Evolutionary conservation across 2,888 invertebrate species (phyloP).

Genomic region (Leptinotarsa haldemani): DNA sequence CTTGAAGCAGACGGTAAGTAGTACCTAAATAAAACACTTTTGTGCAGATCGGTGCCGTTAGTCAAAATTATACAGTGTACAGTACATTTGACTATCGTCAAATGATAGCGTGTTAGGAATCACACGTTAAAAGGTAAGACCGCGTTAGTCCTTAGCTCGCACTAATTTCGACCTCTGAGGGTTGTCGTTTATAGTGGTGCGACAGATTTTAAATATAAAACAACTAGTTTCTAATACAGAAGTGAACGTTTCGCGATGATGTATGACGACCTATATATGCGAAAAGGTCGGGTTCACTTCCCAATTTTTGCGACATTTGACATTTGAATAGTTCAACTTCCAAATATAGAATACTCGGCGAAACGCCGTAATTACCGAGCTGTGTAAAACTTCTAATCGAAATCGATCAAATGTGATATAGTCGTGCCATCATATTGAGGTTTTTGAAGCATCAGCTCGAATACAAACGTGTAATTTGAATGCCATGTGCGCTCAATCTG

Average conservation of each 20-base stretch:
- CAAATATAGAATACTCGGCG: constrained; percentile 8
- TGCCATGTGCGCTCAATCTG: neutral
- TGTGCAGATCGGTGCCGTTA: no score
- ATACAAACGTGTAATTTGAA: neutral
- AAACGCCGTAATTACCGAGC: neutral
- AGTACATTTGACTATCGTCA: no score
- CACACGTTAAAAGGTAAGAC: no score
- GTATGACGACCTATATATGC: neutral
- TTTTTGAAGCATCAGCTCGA: constrained; percentile 3
- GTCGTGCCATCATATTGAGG: neutral
- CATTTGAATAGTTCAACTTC: constrained; percentile 14
- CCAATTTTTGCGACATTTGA: constrained; percentile 8
- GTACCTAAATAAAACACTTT: no score
- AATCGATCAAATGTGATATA: neutral
- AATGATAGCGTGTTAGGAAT: no score
- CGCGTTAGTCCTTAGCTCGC: no score
- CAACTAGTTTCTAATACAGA: no score
- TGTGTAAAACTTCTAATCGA: neutral
- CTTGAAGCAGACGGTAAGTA: no score
- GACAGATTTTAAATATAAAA: no score
- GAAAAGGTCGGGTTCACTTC: neutral
- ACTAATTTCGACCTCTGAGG: no score
- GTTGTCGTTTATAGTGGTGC: no score
- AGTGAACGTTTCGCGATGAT: neutral
- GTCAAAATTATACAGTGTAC: no score